Evolutionary conservation across 2,888 invertebrate genomes (phyloP).

Genomic region (Metallyticus violacea): DNA sequence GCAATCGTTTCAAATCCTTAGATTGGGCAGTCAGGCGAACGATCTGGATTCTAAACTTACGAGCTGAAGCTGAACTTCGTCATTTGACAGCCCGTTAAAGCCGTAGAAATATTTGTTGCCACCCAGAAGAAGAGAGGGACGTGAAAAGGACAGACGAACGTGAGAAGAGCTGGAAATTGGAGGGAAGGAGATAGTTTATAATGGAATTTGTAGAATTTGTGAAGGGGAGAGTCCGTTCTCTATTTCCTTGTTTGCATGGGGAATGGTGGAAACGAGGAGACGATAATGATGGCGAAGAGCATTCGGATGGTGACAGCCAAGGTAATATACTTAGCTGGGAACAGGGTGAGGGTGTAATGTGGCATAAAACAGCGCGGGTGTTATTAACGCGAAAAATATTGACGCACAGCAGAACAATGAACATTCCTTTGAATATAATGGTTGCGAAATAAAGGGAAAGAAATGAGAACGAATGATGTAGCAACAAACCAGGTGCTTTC

Average conservation of each 20-base stretch:
- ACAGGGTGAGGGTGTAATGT: background rate
- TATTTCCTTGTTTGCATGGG: background rate
- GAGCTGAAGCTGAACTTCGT: background rate
- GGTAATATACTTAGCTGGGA: background rate
- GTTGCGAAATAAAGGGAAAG: background rate
- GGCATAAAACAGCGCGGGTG: background rate
- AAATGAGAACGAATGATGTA: background rate
- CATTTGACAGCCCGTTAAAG: background rate
- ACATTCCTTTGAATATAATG: background rate
- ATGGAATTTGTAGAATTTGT: background rate
- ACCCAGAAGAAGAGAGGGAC: background rate
- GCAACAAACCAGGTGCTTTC: no score
- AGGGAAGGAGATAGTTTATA: background rate
- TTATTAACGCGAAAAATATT: background rate
- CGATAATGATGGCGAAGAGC: background rate
- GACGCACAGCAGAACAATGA: background rate
- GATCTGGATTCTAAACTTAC: background rate
- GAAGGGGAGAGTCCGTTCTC: background rate
- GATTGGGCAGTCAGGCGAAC: background rate
- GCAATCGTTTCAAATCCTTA: background rate
- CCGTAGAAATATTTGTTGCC: background rate
- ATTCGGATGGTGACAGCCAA: background rate
- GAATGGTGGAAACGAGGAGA: background rate
- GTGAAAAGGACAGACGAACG: background rate
- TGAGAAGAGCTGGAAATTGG: background rate